Percentiles rank a stretch among this genome's conserved stretches.
Conservation (phyloP, 2,888 invertebrate species). For the Piscicola geometra region DNA sequence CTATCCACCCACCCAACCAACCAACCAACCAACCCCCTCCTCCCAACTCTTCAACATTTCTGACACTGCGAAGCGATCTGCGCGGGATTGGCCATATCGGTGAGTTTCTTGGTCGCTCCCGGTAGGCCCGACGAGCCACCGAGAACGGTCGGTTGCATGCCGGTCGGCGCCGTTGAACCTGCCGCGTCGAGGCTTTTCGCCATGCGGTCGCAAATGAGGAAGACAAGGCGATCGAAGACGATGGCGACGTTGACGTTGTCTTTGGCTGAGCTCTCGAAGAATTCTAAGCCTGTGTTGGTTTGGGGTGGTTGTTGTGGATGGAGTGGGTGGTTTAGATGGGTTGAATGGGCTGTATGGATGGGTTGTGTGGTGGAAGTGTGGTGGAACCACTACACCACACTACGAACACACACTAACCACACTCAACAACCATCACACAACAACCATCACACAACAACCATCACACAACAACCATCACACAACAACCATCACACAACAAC, state of each 20-base stretch:
- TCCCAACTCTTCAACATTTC: constrained; percentile 15
- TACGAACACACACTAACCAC: too few species aligned
- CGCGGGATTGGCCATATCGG: constrained; percentile 27
- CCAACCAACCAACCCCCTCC: too few species aligned
- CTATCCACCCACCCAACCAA: too few species aligned
- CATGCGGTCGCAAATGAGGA: constrained; percentile 99
- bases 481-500: too few species aligned
- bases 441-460: too few species aligned
- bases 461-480: too few species aligned
- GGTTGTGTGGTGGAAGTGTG: too few species aligned
- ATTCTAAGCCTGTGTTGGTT: constrained; percentile 86
- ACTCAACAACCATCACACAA: too few species aligned
- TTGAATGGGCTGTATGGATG: too few species aligned
- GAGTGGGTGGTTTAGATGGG: too few species aligned
- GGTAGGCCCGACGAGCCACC: not conserved
- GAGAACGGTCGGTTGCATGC: constrained; percentile 19
- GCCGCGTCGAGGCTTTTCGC: constrained; percentile 83
- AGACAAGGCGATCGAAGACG: constrained; percentile 95
- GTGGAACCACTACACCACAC: too few species aligned
- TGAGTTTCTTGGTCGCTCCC: constrained; percentile 27
- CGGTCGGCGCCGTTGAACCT: not conserved
- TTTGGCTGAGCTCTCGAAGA: constrained; percentile 98
- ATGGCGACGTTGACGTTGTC: constrained; percentile 96
- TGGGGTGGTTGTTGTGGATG: too few species aligned
- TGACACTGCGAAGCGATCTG: constrained; percentile 32